Evolutionary conservation across 2,888 invertebrate genomes (phyloP).

Genomic region (Hirtodrosophila trivittata): DNA sequence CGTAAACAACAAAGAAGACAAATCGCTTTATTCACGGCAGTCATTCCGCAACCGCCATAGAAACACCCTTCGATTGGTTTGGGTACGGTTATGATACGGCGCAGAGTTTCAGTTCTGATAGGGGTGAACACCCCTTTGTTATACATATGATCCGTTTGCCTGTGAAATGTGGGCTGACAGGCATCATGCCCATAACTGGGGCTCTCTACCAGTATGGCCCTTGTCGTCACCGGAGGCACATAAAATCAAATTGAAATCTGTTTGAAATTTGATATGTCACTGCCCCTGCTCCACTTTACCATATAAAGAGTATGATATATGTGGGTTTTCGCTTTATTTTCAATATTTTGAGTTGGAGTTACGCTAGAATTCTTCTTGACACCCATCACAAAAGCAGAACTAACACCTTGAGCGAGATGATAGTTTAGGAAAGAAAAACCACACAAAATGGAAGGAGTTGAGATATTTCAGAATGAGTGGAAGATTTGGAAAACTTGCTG

Average conservation of each 20-base stretch:
- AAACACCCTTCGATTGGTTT: slow-evolving; percentile 50
- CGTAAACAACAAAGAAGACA: slow-evolving; percentile 76
- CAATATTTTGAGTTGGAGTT: too few species aligned
- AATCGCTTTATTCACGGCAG: slow-evolving; percentile 80
- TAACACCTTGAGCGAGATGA: too few species aligned
- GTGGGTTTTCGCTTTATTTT: slow-evolving; percentile 1
- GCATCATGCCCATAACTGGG: slow-evolving; percentile 46
- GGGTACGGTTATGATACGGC: neutral
- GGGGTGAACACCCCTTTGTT: slow-evolving; percentile 53
- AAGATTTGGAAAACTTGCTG: too few species aligned
- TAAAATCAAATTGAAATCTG: slow-evolving; percentile 82
- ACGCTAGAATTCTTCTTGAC: too few species aligned
- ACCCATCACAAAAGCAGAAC: neutral
- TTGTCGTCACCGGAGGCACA: slow-evolving; percentile 58
- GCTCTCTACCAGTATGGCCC: slow-evolving; percentile 10
- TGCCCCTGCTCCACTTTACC: slow-evolving; percentile 13
- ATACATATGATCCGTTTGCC: slow-evolving; percentile 41
- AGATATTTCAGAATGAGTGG: too few species aligned
- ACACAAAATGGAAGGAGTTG: too few species aligned
- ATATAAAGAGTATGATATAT: neutral
- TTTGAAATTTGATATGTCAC: slow-evolving; percentile 80
- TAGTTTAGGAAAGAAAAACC: too few species aligned
- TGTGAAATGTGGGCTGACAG: slow-evolving; percentile 58
- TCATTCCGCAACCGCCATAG: slow-evolving; percentile 59
- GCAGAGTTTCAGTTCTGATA: too few species aligned